Percentiles rank a stretch among this genome's conserved stretches.
Evolutionary conservation across 1,140 invertebrate genomes (phyloP).

Genomic region (Epicauta chinensis): DNA sequence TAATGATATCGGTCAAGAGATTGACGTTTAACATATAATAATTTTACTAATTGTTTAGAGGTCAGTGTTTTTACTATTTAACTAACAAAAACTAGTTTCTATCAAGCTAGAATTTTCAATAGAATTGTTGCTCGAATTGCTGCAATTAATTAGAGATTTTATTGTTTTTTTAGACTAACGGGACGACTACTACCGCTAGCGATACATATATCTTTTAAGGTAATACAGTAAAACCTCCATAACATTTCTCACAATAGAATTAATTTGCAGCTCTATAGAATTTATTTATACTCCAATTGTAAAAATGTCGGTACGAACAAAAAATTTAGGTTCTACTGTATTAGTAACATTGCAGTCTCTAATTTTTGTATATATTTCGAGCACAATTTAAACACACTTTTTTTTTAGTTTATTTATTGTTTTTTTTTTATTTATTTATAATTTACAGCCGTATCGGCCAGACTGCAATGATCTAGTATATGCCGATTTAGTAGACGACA

Average conservation of each 20-base stretch:
- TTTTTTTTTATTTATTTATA: constrained; percentile 11
- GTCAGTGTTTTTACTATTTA: constrained; percentile 7
- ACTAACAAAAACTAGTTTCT: background rate
- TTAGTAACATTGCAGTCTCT: background rate
- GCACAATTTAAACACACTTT: constrained; percentile 19
- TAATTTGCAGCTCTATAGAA: background rate
- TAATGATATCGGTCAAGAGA: constrained; percentile 66
- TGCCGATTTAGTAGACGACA: constrained; percentile 81
- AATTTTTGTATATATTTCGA: constrained; percentile 8
- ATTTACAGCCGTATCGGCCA: constrained; percentile 61
- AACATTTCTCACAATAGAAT: too few relatives aligned
- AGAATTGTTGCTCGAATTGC: constrained; percentile 23
- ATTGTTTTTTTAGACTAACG: constrained; percentile 45
- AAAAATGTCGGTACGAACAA: too few relatives aligned
- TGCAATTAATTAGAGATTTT: constrained; percentile 31
- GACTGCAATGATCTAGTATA: constrained; percentile 77
- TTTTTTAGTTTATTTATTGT: background rate
- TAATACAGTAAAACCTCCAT: constrained; percentile 14
- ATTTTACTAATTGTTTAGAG: constrained; percentile 23
- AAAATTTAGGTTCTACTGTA: too few relatives aligned
- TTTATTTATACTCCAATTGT: too few relatives aligned
- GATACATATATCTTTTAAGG: constrained; percentile 61
- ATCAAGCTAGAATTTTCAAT: background rate
- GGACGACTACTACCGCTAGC: constrained; percentile 47
- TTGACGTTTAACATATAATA: constrained; percentile 59